Conservation (phyloP, 2,797 vertebrate species). For the Danio jaintianensis region DNA sequence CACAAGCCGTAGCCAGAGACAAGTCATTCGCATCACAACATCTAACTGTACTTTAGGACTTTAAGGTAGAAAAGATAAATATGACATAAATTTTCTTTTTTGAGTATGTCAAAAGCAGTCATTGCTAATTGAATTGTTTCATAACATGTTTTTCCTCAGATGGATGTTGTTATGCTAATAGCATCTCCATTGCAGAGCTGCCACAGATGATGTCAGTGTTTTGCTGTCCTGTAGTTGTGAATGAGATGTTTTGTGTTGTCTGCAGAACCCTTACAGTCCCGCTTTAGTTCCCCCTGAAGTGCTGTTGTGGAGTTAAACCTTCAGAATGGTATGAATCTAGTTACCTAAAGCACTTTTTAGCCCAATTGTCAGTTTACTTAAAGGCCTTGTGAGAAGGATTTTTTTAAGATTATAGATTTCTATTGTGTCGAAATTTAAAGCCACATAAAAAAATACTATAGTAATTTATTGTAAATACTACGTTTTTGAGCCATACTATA, state of each 20-base stretch:
- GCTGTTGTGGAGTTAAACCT: slow-evolving; percentile 57
- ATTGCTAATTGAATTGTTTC: not conserved
- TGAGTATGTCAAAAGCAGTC: not conserved
- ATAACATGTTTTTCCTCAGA: slow-evolving; percentile 27
- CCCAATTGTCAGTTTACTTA: not conserved
- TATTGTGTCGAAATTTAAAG: not conserved
- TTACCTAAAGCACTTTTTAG: not conserved
- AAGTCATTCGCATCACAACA: slow-evolving; percentile 63
- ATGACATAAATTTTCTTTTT: not conserved
- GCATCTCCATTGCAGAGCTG: slow-evolving; percentile 56
- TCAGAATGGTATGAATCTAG: slow-evolving; percentile 49
- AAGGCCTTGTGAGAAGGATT: not conserved
- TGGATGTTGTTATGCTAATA: slow-evolving; percentile 66
- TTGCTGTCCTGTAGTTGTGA: slow-evolving; percentile 51
- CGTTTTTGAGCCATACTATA: no score
- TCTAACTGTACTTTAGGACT: not conserved
- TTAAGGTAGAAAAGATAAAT: not conserved
- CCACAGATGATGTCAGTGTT: slow-evolving; percentile 23
- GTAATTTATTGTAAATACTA: no score
- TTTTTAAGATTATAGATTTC: not conserved
- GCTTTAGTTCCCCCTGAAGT: slow-evolving; percentile 59
- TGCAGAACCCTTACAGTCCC: slow-evolving; percentile 26
- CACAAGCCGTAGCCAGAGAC: not conserved
- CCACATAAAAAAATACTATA: no score
- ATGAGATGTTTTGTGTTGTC: slow-evolving; percentile 51